Base-by-base conservation (phyloP, 1,140 invertebrate genomes). In the Sycophaga agraensis region DNA sequence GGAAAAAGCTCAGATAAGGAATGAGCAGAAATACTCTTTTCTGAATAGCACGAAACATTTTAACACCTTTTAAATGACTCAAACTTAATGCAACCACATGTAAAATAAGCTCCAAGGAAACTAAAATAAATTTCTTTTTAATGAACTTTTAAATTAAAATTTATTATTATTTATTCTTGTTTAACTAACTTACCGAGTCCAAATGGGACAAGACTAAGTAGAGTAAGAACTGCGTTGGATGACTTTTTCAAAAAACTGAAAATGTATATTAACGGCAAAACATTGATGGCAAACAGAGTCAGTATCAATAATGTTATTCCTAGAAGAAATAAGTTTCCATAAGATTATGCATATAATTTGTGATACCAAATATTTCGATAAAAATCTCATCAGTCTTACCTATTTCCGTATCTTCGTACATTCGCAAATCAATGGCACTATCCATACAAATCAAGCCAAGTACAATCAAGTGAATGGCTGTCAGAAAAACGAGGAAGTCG, bases 401-500 rank as follows among this genome's bases (percentile, higher is more conserved):
- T 49, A 73, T 65, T 63, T 77, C 74, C 28, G 26, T 65, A 12
- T 6, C 49, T 16, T 71, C 64, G 24, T 70, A 77, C n/a, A 77
- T 9, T 12, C 64, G 59, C 26, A 73, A 55, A 42, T 65, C 69
- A 0, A 75, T 60, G 0, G 62, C 58, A 43, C 58, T 28, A 67
- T 79, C 77, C 61, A 75, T 70, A 0, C 71, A 59, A 2, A 65
- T 64, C 7, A 75, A 70, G 1, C 42, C 59, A 21, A 61, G 22
- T 6, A 74, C 46, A n/a, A 73, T 71, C 11, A 70, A 9, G 34
- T 71, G 3, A 11, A 71, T 59, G 0, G 66, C 57, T 0, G 71
- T 0, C 2, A 84, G 69, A 17, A 83, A 76, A 24, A 86, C 79
- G 40, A 84, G 72, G 49, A 81, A 73, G 65, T 90, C 88, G 77